Percentiles rank a stretch among this genome's conserved stretches.
Evolutionary conservation across 2,888 invertebrate genomes (phyloP).

Genomic region (Xanthia icteritia): DNA sequence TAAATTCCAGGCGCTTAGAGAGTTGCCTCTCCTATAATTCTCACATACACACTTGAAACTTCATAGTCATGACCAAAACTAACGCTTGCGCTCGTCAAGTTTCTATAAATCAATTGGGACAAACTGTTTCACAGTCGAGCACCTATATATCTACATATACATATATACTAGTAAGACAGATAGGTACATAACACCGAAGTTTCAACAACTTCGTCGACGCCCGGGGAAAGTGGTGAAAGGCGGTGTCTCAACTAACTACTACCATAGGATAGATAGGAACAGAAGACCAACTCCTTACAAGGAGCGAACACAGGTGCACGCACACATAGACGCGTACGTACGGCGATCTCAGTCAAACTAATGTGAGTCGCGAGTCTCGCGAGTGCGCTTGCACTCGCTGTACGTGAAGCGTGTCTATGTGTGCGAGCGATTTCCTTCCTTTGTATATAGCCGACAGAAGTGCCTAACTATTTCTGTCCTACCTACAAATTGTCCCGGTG

Average conservation of each 20-base stretch:
- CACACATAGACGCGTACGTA: not conserved
- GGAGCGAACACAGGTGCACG: not conserved
- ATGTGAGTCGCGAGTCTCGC: too few relatives aligned
- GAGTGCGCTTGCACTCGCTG: not conserved
- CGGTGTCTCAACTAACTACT: conserved; percentile 17
- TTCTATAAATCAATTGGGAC: conserved; percentile 64
- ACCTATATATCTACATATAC: conserved; percentile 43
- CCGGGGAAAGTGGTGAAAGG: conserved; percentile 64
- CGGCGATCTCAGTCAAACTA: not conserved
- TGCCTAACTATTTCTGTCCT: not conserved
- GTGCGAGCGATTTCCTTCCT: not conserved
- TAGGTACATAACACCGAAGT: conserved; percentile 56
- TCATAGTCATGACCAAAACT: conserved; percentile 44
- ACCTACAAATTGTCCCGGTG: conserved; percentile 39
- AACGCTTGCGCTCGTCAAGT: conserved; percentile 36
- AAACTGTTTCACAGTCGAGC: conserved; percentile 58
- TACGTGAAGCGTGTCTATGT: not conserved
- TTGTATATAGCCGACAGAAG: not conserved
- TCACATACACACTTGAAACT: conserved; percentile 25
- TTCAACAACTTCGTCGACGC: conserved; percentile 60
- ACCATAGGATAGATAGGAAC: not conserved
- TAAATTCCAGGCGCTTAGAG: conserved; percentile 1
- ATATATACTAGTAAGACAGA: conserved; percentile 31
- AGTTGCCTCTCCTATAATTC: conserved; percentile 13
- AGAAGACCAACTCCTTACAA: not conserved